phyloP scores from a whole-genome alignment of 2,888 invertebrate genomes.

The Spilosoma lubricipeda region DNA sequence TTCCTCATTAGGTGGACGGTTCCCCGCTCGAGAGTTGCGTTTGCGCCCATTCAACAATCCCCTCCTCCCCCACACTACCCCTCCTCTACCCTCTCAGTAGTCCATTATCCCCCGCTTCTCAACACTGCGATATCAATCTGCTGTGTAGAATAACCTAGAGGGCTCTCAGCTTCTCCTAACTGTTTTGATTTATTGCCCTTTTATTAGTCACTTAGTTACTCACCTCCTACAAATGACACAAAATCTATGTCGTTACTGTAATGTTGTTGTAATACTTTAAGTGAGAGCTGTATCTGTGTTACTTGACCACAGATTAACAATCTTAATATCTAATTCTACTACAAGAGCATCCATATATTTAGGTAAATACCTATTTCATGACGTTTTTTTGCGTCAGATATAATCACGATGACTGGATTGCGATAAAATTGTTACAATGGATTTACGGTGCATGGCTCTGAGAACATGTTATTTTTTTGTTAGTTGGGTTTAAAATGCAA shows the following conservation, averaged over 20 bases:
- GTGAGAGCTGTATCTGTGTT: no score
- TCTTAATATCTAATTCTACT: no score
- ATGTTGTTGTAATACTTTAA: background rate
- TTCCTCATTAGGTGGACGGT: constrained; percentile 81
- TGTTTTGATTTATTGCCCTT: constrained; percentile 83
- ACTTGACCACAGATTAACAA: no score
- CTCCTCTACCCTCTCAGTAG: constrained; percentile 33
- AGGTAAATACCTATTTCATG: background rate
- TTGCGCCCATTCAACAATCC: constrained; percentile 73
- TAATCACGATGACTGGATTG: background rate
- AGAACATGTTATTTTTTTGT: background rate
- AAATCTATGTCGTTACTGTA: constrained; percentile 30
- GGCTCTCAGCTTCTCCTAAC: constrained; percentile 73
- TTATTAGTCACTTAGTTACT: constrained; percentile 74
- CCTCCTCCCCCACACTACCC: constrained; percentile 20
- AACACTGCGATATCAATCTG: constrained; percentile 61
- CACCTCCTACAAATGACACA: constrained; percentile 59
- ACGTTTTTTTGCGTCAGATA: background rate
- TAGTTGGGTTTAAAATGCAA: background rate
- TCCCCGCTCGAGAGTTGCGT: constrained; percentile 64
- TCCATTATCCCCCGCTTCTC: constrained; percentile 55
- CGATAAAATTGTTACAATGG: background rate
- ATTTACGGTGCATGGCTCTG: background rate
- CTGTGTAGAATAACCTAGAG: constrained; percentile 73
- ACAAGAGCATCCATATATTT: background rate